phyloP scores from a whole-genome alignment of 2,113 vertebrate genomes.

The Rhynchopsitta pachyrhyncha region DNA sequence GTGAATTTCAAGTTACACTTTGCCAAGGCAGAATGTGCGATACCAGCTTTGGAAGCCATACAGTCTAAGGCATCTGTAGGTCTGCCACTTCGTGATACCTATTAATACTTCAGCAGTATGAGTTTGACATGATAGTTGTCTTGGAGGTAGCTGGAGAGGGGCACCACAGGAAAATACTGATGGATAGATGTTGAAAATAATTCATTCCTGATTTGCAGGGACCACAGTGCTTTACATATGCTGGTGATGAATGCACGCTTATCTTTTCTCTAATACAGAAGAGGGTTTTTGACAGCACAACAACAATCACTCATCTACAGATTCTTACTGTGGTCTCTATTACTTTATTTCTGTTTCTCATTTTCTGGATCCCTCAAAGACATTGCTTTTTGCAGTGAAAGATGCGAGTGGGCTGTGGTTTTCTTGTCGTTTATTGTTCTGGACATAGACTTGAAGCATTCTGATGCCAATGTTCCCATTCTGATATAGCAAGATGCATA shows the following conservation, averaged over 20 bases:
- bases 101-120: fast-evolving
- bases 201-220: neutral
- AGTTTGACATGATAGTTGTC: neutral
- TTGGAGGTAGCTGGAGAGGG: neutral
- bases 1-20: neutral
- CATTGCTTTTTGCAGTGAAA: neutral
- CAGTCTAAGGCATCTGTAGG: fast-evolving
- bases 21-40: neutral
- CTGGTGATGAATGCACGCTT: neutral
- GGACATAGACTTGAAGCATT: neutral
- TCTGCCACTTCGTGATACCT: neutral
- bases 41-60: neutral
- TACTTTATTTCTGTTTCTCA: neutral
- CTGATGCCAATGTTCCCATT: fast-evolving
- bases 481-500: fast-evolving
- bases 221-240: neutral
- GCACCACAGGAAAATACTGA: neutral
- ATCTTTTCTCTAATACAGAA: neutral
- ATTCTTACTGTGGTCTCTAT: neutral
- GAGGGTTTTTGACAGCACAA: neutral
- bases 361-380: neutral
- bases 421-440: neutral
- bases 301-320: neutral
- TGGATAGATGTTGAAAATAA: neutral
- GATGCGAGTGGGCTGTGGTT: neutral